A percentile compares a stretch with the other conserved stretches of the same genome.
Evolutionary conservation across 2,888 invertebrate genomes (phyloP).

Genomic region (Sarcophaga subvicina): DNA sequence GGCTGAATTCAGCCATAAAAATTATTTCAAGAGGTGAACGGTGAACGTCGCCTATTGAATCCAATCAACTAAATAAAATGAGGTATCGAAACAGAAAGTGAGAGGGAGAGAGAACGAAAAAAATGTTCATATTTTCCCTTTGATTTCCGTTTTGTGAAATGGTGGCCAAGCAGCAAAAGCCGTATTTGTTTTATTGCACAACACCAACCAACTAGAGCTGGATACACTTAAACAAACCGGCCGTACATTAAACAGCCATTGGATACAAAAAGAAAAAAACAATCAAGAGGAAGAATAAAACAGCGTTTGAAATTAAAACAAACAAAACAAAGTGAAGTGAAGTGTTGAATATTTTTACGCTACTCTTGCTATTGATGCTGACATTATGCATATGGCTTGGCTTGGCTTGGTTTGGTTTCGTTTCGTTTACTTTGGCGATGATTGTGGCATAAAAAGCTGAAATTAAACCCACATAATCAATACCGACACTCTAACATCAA

Average conservation of each 20-base stretch:
- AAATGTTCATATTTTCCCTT: constrained; percentile 34
- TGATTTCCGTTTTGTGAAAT: constrained; percentile 20
- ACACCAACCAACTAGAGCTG: neutral
- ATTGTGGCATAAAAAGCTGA: no score
- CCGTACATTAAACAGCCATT: neutral
- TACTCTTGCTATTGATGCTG: constrained; percentile 60
- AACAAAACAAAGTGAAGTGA: constrained; percentile 47
- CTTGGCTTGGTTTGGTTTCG: neutral
- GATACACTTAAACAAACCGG: neutral
- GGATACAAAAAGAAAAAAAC: neutral
- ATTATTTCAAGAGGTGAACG: neutral
- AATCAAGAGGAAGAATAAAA: neutral
- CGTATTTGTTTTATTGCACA: constrained; percentile 36
- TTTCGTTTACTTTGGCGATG: neutral
- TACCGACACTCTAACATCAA: neutral
- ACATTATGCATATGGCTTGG: constrained; percentile 55
- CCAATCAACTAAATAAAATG: neutral
- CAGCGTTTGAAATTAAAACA: constrained; percentile 33
- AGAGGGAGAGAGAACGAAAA: neutral
- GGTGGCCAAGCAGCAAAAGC: neutral
- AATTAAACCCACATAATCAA: no score
- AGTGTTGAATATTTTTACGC: constrained; percentile 55
- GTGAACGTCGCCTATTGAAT: neutral
- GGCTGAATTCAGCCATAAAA: constrained; percentile 24
- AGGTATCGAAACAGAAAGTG: neutral